A percentile compares a stretch with the other conserved stretches of the same genome.
phyloP scores from a whole-genome alignment of 2,797 vertebrate species.

The Percopsis omiscomaycus region DNA sequence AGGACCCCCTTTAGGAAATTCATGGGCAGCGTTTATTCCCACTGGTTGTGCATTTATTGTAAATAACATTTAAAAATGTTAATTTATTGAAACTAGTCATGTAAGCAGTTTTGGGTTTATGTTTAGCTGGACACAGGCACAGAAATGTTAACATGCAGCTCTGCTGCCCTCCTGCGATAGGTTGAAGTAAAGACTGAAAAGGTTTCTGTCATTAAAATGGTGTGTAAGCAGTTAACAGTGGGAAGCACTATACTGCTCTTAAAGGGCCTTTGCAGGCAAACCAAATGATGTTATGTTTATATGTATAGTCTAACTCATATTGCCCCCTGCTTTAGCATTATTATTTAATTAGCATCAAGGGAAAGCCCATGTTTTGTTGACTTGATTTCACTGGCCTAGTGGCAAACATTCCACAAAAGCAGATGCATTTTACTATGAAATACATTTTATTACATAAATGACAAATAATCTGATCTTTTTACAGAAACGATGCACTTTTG shows the following conservation, averaged over 20 bases:
- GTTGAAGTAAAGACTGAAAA: not conserved
- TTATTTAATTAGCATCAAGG: no score
- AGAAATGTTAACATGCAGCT: not conserved
- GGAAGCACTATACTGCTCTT: no score
- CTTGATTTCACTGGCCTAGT: not conserved
- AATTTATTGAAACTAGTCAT: not conserved
- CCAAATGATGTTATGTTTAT: no score
- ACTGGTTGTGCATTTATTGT: no score
- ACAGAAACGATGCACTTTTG: conserved; percentile 50
- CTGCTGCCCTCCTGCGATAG: conserved; percentile 36
- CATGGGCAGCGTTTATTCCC: no score
- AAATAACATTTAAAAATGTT: no score
- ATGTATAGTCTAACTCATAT: no score
- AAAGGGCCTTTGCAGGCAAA: no score
- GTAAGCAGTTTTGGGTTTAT: not conserved
- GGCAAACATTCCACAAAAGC: not conserved
- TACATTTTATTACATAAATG: conserved; percentile 74
- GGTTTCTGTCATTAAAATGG: not conserved
- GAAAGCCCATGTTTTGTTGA: not conserved
- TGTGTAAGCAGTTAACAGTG: no score
- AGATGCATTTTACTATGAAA: conserved; percentile 53
- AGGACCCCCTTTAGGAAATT: no score
- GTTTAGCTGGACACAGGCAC: not conserved
- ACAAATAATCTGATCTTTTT: conserved; percentile 34
- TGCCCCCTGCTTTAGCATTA: no score